phyloP scores from a whole-genome alignment of 1,140 invertebrate genomes.

The Drosophila melanica region DNA sequence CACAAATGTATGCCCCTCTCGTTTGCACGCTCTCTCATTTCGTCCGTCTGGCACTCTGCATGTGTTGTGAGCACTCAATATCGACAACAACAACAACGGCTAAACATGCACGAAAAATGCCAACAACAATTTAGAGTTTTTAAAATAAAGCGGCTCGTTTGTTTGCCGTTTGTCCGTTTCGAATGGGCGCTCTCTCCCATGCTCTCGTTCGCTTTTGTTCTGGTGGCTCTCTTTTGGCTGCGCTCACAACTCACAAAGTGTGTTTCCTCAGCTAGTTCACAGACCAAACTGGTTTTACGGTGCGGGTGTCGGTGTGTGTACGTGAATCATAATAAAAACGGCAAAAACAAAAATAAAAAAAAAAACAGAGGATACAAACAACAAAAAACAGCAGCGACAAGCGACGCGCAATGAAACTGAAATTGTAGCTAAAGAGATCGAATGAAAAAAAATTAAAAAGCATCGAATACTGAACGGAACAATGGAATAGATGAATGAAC shows the following conservation, averaged over 20 bases:
- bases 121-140: slow-evolving; percentile 60
- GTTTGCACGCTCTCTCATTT: background rate
- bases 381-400: slow-evolving; percentile 41
- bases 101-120: slow-evolving; percentile 49
- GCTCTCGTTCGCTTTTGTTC: background rate
- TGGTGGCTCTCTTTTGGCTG: slow-evolving; percentile 9
- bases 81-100: slow-evolving; percentile 17
- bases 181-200: slow-evolving; percentile 9
- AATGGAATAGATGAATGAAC: slow-evolving; percentile 51
- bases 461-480: slow-evolving; percentile 27
- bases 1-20: background rate
- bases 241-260: slow-evolving; percentile 2
- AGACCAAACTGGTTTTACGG: slow-evolving; percentile 51
- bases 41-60: background rate
- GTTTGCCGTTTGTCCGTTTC: slow-evolving; percentile 36
- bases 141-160: slow-evolving; percentile 65
- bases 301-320: slow-evolving; percentile 55
- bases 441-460: slow-evolving; percentile 17
- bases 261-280: slow-evolving; percentile 24
- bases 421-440: slow-evolving; percentile 61
- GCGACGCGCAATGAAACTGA: slow-evolving; percentile 71
- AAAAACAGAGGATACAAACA: slow-evolving; percentile 23
- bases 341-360: slow-evolving; percentile 35
- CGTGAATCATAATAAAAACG: slow-evolving; percentile 77
- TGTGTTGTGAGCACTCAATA: slow-evolving; percentile 1